phyloP scores from a whole-genome alignment of 1,140 invertebrate species.

The Armadillidium nasatum region DNA sequence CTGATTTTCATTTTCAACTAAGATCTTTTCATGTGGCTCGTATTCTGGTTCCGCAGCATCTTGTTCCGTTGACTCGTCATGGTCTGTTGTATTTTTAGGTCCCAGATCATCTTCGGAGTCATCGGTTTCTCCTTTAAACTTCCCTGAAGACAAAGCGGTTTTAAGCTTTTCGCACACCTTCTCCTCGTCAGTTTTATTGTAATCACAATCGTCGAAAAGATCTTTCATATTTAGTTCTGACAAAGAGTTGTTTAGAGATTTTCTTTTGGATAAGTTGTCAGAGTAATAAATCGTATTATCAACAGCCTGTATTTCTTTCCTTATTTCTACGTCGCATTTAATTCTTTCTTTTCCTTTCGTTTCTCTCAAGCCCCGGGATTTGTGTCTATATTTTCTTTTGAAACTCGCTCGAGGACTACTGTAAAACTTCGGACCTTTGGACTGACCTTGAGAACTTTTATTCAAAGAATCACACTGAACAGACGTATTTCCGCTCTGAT shows the following conservation, averaged over 20 bases:
- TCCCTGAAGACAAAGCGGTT: slow-evolving; percentile 41
- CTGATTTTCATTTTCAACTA: too few species aligned
- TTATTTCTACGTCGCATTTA: neutral
- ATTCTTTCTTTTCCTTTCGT: neutral
- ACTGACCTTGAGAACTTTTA: slow-evolving; percentile 29
- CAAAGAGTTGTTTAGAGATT: neutral
- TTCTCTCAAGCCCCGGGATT: neutral
- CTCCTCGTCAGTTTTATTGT: slow-evolving; percentile 44
- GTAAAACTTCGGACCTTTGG: slow-evolving; percentile 23
- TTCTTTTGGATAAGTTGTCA: neutral
- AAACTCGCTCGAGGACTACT: slow-evolving; percentile 33
- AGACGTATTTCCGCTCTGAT: slow-evolving; percentile 31
- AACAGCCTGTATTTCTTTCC: neutral
- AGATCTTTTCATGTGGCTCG: too few species aligned
- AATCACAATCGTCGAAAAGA: slow-evolving; percentile 22
- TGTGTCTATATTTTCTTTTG: slow-evolving; percentile 34
- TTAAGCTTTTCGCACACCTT: slow-evolving; percentile 43
- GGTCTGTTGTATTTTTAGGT: neutral
- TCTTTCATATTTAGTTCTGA: neutral
- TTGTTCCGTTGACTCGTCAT: neutral
- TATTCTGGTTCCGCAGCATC: too few species aligned
- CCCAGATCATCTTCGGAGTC: slow-evolving; percentile 37
- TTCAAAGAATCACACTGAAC: slow-evolving; percentile 27
- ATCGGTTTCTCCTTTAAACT: slow-evolving; percentile 43
- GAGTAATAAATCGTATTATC: neutral